Evolutionary conservation across 2,888 invertebrate species (phyloP).

Genomic region (Cremastinae sp.): DNA sequence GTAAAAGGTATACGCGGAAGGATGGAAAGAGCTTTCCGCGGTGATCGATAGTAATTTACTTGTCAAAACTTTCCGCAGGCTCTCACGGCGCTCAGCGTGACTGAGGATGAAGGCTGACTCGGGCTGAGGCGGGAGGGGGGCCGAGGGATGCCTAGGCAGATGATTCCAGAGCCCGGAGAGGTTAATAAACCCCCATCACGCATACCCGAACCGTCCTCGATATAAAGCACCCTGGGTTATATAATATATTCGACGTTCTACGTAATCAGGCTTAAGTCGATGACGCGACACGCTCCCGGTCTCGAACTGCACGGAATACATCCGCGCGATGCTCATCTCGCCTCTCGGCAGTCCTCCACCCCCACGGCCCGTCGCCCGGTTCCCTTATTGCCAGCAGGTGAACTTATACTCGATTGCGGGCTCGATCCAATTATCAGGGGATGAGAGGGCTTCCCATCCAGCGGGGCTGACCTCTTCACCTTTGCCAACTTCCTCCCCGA

Average conservation of each 20-base stretch:
- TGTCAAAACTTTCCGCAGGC: conserved; percentile 62
- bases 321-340: conserved; percentile 56
- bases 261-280: conserved; percentile 72
- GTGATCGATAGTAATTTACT: conserved; percentile 66
- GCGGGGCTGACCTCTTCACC: not conserved
- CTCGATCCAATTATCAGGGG: conserved; percentile 40
- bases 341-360: too few species aligned
- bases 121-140: not conserved
- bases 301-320: conserved; percentile 65
- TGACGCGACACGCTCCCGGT: conserved; percentile 65
- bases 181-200: conserved; percentile 72
- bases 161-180: conserved; percentile 56
- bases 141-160: conserved; percentile 12
- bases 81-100: conserved; percentile 34
- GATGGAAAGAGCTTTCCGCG: conserved; percentile 41
- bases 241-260: conserved; percentile 69
- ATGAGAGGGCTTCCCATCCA: not conserved
- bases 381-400: conserved; percentile 67
- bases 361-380: too few species aligned
- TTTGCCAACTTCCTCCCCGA: not conserved
- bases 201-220: conserved; percentile 63
- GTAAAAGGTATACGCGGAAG: not conserved
- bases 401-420: conserved; percentile 37
- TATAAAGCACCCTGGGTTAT: conserved; percentile 34
- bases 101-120: conserved; percentile 35